Evolutionary conservation across 2,113 vertebrate species (phyloP).

Genomic region (Hyperopisus bebe): DNA sequence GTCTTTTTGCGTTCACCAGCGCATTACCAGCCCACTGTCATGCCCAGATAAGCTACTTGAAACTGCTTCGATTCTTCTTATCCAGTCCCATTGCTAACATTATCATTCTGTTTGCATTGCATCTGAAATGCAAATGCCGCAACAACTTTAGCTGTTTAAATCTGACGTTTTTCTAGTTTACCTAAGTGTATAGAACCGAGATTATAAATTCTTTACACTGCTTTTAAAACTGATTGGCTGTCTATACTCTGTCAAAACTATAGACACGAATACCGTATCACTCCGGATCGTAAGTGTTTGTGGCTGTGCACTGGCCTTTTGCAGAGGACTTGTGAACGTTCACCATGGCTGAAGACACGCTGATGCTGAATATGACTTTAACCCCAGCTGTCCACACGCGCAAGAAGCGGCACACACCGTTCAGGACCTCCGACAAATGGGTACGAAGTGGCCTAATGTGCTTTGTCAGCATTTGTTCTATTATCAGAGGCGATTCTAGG

Average conservation of each 20-base stretch:
- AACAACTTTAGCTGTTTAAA: background rate
- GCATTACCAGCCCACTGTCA: background rate
- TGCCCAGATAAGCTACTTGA: background rate
- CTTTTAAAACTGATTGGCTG: background rate
- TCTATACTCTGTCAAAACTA: background rate
- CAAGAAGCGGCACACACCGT: background rate
- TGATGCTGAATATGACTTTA: constrained; percentile 38
- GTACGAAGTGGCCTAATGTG: background rate
- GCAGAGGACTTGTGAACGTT: background rate
- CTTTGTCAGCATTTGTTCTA: background rate
- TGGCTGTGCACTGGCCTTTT: background rate
- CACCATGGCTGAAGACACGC: constrained; percentile 34
- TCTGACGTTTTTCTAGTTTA: background rate
- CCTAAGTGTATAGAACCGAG: background rate
- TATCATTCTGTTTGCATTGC: background rate
- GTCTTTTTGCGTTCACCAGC: background rate
- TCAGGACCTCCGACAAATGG: constrained; percentile 21
- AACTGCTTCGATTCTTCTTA: background rate
- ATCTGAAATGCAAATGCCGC: background rate
- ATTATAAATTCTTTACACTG: background rate
- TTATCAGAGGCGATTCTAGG: background rate
- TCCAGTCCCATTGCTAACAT: background rate
- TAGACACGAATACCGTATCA: background rate
- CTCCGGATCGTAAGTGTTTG: background rate
- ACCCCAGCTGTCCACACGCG: background rate